Percentiles rank a stretch among this genome's conserved stretches.
Conservation (phyloP, 2,113 vertebrate species). For the Forbesichthys agassizii region DNA sequence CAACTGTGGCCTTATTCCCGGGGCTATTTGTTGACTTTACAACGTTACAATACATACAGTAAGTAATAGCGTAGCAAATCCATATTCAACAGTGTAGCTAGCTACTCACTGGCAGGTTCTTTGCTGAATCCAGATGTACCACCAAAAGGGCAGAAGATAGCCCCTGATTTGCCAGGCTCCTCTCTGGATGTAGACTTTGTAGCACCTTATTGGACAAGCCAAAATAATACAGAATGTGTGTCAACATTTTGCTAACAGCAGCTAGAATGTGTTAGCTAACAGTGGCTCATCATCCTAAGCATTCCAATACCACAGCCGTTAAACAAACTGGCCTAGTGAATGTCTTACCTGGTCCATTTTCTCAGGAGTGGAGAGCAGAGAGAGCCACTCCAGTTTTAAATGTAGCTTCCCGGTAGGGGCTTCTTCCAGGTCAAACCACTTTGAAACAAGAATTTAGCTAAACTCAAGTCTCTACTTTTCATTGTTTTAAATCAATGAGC, state of each 20-base stretch:
- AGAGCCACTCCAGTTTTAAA: conserved; percentile 94
- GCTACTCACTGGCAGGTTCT: conserved; percentile 91
- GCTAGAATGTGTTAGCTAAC: not conserved
- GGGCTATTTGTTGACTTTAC: too few relatives aligned
- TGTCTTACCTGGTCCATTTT: conserved; percentile 86
- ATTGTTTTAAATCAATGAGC: not conserved
- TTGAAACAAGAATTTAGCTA: not conserved
- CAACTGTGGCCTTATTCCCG: too few relatives aligned
- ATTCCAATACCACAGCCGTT: not conserved
- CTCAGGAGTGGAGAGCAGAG: conserved; percentile 81
- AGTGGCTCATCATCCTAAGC: not conserved
- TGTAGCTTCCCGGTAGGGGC: conserved; percentile 90
- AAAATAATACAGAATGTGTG: not conserved
- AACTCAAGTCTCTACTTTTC: not conserved
- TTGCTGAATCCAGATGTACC: conserved; percentile 91
- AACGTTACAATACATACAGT: not conserved
- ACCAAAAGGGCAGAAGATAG: conserved; percentile 93
- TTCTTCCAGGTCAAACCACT: conserved; percentile 97
- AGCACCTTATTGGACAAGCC: conserved; percentile 77
- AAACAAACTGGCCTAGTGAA: not conserved
- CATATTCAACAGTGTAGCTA: not conserved
- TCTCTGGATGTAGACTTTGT: conserved; percentile 85
- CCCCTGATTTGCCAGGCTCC: conserved; percentile 86
- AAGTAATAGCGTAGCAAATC: not conserved
- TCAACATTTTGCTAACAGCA: not conserved